Base-by-base conservation (phyloP, 2,797 vertebrate genomes). In the Acanthurus tractus region DNA sequence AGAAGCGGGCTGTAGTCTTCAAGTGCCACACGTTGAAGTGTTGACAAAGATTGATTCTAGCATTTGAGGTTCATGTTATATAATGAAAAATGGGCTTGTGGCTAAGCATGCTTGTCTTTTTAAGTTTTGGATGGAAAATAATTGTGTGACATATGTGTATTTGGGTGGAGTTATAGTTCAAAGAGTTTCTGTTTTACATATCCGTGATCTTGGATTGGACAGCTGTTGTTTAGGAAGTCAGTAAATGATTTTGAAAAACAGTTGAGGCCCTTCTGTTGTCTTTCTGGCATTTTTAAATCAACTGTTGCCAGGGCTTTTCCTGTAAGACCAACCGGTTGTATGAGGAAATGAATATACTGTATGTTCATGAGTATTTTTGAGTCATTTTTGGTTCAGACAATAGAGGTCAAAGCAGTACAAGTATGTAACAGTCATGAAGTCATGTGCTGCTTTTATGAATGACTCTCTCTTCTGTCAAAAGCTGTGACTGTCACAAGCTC, bases 371-470 rank as follows among this genome's bases (percentile, higher is more conserved):
- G 20, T 65, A 18, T 54, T 23, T 86, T 74, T 52, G 17, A 55
- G 18, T 49, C 1, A 7, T 18, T 74, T 74, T 62, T 50, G 42
- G 36, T 71, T 82, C 20, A 83, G 52, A 83, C 71, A 66, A 38
- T 73, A 0, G 63, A 70, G 76, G 81, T 86, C 65, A 78, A 76
- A 68, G 72, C 67, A 76, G 85, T 82, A 70, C 89, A 88, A 91
- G 85, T 79, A 88, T 89, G 87, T 88, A 83, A 84, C 82, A 82
- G 87, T 83, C 82, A 82, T 92, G 86, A 84, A 90, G 90, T 92
- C 91, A 93, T 92, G 93, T 87, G 92, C 86, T 82, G 68, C 87
- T 91, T 94, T 92, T 93, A 88, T 93, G 92, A 94, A 94, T 92
- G 93, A 93, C 90, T 92, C 88, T 88, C 76, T 84, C 68, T 54